These are phyloP conservation scores for Tetrao urogallus DNA, from an alignment of 2,113 vertebrate species.

Conservation along the genomic window DNA sequence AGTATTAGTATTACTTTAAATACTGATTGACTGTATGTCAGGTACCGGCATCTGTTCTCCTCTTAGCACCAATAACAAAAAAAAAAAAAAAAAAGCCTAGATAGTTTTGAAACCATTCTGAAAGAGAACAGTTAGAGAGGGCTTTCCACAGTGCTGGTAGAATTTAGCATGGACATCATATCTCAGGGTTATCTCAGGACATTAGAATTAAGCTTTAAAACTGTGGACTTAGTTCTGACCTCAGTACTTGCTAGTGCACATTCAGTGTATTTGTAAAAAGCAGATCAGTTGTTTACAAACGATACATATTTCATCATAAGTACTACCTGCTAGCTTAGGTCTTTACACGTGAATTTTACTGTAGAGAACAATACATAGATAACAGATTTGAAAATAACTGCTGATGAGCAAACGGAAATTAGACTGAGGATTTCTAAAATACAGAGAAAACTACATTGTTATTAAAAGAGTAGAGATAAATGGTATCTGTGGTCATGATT, in stretches of 20 bases:
- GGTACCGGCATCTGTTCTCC: not conserved
- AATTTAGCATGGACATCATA: not conserved
- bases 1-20: not conserved
- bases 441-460: not conserved
- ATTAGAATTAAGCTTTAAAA: not conserved
- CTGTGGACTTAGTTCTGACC: not conserved
- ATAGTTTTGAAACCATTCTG: not conserved
- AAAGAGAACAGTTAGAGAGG: not conserved
- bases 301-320: not conserved
- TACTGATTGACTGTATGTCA: not conserved
- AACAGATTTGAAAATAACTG: not conserved
- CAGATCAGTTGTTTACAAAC: not conserved
- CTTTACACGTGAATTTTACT: accelerated
- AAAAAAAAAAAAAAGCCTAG: not conserved
- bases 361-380: not conserved
- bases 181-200: accelerated
- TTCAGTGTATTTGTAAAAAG: not conserved
- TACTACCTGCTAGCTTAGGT: not conserved
- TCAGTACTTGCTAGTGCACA: not conserved
- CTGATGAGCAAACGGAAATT: not conserved
- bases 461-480: not conserved
- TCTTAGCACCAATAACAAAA: not conserved
- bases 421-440: not conserved
- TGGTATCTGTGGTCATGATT: not conserved
- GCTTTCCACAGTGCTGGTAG: not conserved